Conservation (phyloP, 2,888 invertebrate species). For the Meiosimyza decipiens region DNA sequence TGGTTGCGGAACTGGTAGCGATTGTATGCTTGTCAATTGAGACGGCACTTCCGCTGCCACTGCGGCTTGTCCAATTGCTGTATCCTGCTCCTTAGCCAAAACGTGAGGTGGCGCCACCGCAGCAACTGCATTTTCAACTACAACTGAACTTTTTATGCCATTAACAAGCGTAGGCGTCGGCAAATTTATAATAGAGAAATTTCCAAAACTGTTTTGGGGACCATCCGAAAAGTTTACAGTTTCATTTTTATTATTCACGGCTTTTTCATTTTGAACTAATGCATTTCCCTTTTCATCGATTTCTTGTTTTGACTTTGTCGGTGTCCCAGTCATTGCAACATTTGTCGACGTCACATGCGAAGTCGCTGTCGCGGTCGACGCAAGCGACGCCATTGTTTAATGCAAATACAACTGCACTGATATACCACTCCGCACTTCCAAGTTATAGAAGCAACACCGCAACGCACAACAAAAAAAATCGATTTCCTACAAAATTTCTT, state of each 20-base stretch:
- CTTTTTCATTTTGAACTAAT: background rate
- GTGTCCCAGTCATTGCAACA: constrained; percentile 8
- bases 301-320: constrained; percentile 14
- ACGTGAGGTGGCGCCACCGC: background rate
- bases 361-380: constrained; percentile 18
- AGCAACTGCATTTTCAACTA: background rate
- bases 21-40: background rate
- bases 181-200: background rate
- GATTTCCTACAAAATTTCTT: constrained; percentile 18
- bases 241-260: background rate
- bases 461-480: constrained; percentile 33
- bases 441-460: constrained; percentile 12
- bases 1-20: background rate
- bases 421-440: constrained; percentile 5
- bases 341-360: background rate
- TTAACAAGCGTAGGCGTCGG: no score
- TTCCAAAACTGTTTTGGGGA: background rate
- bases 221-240: background rate
- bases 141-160: background rate
- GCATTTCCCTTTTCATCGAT: background rate
- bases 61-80: background rate
- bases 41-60: background rate
- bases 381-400: constrained; percentile 33
- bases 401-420: constrained; percentile 26
- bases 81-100: background rate